Conservation (phyloP, 2,797 vertebrate species). For the Crypturellus tataupa region DNA sequence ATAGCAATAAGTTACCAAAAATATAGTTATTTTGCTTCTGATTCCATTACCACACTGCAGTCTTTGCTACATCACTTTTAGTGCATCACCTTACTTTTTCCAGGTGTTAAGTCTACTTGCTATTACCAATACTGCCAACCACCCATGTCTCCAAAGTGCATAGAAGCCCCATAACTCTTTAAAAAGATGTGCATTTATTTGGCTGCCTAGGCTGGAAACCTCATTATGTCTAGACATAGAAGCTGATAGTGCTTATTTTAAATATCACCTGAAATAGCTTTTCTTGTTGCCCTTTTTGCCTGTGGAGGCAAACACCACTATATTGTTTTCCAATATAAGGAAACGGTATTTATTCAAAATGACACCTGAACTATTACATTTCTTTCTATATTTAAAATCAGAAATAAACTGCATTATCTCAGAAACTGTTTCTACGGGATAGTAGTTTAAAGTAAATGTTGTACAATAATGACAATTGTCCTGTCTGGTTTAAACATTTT, state of each 20-base stretch:
- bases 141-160: background rate
- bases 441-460: background rate
- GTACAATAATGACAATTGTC: background rate
- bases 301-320: background rate
- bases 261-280: background rate
- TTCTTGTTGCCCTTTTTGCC: background rate
- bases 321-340: background rate
- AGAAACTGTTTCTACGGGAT: background rate
- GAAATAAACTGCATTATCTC: conserved; percentile 7
- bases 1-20: background rate
- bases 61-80: background rate
- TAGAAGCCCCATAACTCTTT: background rate
- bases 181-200: background rate
- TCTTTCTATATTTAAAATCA: background rate
- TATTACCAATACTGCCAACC: background rate
- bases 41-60: background rate
- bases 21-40: background rate
- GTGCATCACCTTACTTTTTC: too few relatives aligned
- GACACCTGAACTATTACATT: background rate
- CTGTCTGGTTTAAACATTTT: background rate
- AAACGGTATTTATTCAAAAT: conserved; percentile 10
- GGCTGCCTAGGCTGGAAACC: background rate
- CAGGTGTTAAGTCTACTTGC: background rate
- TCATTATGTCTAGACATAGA: background rate
- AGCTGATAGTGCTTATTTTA: background rate